A percentile compares a stretch with the other conserved stretches of the same genome.
phyloP scores from a whole-genome alignment of 2,888 invertebrate species.

The Rhabditophanes sp. region DNA sequence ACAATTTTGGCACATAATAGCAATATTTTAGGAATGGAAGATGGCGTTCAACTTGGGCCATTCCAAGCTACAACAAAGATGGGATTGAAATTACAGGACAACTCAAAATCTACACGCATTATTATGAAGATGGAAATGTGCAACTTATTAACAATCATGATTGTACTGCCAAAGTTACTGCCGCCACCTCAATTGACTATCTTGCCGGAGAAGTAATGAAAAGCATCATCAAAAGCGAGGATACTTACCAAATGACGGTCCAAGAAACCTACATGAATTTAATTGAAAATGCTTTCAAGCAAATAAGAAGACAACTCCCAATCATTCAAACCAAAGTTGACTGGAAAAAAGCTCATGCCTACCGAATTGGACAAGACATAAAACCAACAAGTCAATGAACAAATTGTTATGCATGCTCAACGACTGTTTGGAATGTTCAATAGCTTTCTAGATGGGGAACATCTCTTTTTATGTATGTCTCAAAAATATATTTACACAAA shows the following conservation, averaged over 20 bases:
- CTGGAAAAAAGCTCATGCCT: slow-evolving; percentile 64
- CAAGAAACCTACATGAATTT: slow-evolving; percentile 91
- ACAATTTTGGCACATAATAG: not conserved
- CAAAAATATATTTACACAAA: too few species aligned
- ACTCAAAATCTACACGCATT: slow-evolving; percentile 68
- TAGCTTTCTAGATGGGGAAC: too few species aligned
- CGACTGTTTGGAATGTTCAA: too few species aligned
- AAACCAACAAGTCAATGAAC: too few species aligned
- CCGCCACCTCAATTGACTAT: slow-evolving; percentile 53
- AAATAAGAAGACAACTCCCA: slow-evolving; percentile 83
- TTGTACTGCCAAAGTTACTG: slow-evolving; percentile 20
- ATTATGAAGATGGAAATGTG: slow-evolving; percentile 98
- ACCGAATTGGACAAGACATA: slow-evolving; percentile 41
- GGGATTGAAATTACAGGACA: slow-evolving; percentile 62
- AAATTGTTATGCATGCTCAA: too few species aligned
- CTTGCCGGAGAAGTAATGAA: slow-evolving; percentile 82
- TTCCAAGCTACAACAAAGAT: slow-evolving; percentile 52
- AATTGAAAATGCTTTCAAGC: slow-evolving; percentile 99
- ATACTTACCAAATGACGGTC: slow-evolving; percentile 59
- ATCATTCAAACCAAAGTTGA: slow-evolving; percentile 97
- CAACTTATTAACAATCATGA: slow-evolving; percentile 86
- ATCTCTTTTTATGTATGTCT: too few species aligned
- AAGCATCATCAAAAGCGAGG: slow-evolving; percentile 76
- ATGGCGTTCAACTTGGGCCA: slow-evolving; percentile 92
- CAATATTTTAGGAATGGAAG: slow-evolving; percentile 75